Evolutionary conservation across 2,797 vertebrate genomes (phyloP), one percentile per base, ranked within the genome.

Genomic region (Dermochelys coriacea): DNA sequence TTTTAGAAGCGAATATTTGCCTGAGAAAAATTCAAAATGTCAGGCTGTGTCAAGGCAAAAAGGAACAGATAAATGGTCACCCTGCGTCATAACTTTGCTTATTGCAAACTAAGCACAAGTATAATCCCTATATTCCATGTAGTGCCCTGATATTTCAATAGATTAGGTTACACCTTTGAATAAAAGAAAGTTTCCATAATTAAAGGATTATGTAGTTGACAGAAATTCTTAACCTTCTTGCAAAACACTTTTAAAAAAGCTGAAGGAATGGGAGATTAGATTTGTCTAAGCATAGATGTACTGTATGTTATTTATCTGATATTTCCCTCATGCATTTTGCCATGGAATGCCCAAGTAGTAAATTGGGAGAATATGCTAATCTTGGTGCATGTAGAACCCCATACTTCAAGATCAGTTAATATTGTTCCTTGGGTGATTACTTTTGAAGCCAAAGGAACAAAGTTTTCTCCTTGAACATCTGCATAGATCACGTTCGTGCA

Each of bases 391-490:
- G 79, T 96, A 81, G 81, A 64, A 90, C 47, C 52, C 95, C 85
- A 75, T 92, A 82, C 1, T 25, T 95, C 96, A 93, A 91, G 89
- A 94, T 89, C 89, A 96, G 89, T 87, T 85, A 92, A 91, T 88
- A 89, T 89, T 91, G 82, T 82, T 86, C 79, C 83, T 96, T 88
- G 91, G 87, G 89, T 50, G 2, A 41, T 95, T 96, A 95, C 86
- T 96, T 97, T 91, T 97, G 87, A 96, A 97, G 91, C 74, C 88
- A 93, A 96, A 95, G 92, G 87, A 86, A 78, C 84, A 94, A 91
- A 86, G 45, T 85, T 54, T 34, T 95, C 85, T 84, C 84, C 92
- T 95, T 97, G 97, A 98, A 97, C 80, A 93, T 94, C 91, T 91
- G 92, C 91, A 97, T 94, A 87, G 78, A 91, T 93, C 92, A 87